Base-by-base conservation (phyloP, 2,888 invertebrate genomes). In the Hypsopygia costalis region DNA sequence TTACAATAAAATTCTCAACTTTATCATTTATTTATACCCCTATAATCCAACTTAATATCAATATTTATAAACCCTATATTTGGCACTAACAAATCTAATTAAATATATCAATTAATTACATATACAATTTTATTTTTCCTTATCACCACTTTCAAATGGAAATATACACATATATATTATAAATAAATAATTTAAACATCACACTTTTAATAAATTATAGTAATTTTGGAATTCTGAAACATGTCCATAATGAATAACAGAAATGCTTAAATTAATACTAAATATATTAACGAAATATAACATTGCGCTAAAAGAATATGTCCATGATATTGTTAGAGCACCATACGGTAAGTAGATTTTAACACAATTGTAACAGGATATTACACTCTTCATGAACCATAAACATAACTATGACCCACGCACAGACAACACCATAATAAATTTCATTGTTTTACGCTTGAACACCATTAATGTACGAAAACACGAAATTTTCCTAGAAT, bases 81-180 rank as follows among this genome's bases (percentile, higher is more conserved):
- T 88, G 87, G 88, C 88, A 88, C 87, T 83, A 87, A 86, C 66
- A 82, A 78, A 85, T 78, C 73, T 85, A 87, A 78, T 81, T 79
- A 74, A 72, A 69, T 67, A 62, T 75, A 72, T 63, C 61, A 66
- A 78, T 72, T 70, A 70, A 68, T 64, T 65, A 16, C 16, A 16
- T 16, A 16, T 65, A 65, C 51, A 65, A 48, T 54, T 58, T 54
- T 44, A 52, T 46, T 57, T 58, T 57, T 56, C 6, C 25, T 7
- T 51, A 53, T 52, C 56, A 65, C 63, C 62, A 62, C 47, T 63
- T 69, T 55, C 51, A 48, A 69, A 69, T 64, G 49, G 45, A 62
- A 55, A 62, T 48, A 47, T 57, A 55, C 47, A 58, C 37, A 55
- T 36, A 37, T 36, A 37, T 35, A 25, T 22, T 29, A 33, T 38